These are phyloP conservation scores for Drosophila neocordata DNA, from an alignment of 1,140 invertebrate genomes.

Conservation along the genomic window DNA sequence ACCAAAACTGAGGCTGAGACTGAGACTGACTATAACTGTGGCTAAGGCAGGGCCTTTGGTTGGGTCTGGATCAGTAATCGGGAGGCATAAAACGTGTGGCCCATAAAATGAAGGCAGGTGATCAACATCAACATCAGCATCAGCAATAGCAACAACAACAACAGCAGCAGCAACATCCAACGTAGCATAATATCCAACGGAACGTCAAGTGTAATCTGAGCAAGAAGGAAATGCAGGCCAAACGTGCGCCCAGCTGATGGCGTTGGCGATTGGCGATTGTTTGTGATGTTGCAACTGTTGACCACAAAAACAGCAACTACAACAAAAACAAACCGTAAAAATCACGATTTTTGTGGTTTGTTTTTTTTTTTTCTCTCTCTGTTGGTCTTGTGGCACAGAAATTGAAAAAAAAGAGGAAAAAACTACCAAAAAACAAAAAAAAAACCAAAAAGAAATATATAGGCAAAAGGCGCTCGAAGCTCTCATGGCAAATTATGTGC, in stretches of 20 bases:
- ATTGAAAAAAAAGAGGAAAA: constrained; percentile 56
- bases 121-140: constrained; percentile 49
- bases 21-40: too few species aligned
- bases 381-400: constrained; percentile 52
- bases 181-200: constrained; percentile 34
- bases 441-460: background rate
- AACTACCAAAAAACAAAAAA: constrained; percentile 21
- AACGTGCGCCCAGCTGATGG: constrained; percentile 77
- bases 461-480: constrained; percentile 59
- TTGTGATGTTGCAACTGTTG: constrained; percentile 59
- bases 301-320: constrained; percentile 62
- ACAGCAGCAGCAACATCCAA: constrained; percentile 7
- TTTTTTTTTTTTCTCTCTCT: constrained; percentile 11
- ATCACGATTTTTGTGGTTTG: constrained; percentile 74
- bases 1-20: too few species aligned
- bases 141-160: constrained; percentile 5
- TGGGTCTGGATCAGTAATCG: constrained; percentile 47
- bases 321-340: constrained; percentile 72
- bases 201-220: constrained; percentile 80
- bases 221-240: constrained; percentile 77
- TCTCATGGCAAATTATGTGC: constrained; percentile 77
- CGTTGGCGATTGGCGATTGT: constrained; percentile 74
- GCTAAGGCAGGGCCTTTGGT: constrained; percentile 6
- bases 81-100: constrained; percentile 72
- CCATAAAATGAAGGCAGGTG: constrained; percentile 76